phyloP scores from a whole-genome alignment of 2,113 vertebrate species.

The Martes martes region DNA sequence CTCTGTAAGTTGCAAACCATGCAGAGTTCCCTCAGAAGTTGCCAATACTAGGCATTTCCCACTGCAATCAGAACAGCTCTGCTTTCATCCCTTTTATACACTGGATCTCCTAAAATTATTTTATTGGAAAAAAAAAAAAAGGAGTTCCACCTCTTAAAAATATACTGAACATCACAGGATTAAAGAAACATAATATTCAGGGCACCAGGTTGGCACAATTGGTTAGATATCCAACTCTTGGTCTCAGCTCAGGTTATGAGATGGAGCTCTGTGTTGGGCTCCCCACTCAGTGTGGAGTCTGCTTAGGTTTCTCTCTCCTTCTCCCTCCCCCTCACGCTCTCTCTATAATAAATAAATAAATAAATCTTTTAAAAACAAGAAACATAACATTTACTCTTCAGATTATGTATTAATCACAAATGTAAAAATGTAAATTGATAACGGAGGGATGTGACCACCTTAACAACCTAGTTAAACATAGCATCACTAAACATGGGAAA shows the following conservation, averaged over 20 bases:
- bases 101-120: not conserved
- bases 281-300: not conserved
- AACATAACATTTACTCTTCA: not conserved
- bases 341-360: not conserved
- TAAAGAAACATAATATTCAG: conserved; percentile 1
- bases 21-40: conserved; percentile 41
- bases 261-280: not conserved
- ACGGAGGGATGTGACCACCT: not conserved
- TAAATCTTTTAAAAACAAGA: not conserved
- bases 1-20: conserved; percentile 30
- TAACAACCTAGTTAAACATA: not conserved
- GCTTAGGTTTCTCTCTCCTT: not conserved
- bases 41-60: conserved; percentile 45
- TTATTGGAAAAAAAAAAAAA: not conserved
- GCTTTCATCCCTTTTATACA: conserved; percentile 52
- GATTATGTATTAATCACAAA: conserved; percentile 30
- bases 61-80: not conserved
- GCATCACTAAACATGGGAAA: not conserved
- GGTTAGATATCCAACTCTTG: not conserved
- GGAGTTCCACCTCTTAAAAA: not conserved
- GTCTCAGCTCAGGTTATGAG: not conserved
- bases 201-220: not conserved
- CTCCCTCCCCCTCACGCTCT: not conserved
- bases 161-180: not conserved
- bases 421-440: conserved; percentile 17